Conservation (phyloP, 2,888 invertebrate species). For the Lithophane ornitopus region DNA sequence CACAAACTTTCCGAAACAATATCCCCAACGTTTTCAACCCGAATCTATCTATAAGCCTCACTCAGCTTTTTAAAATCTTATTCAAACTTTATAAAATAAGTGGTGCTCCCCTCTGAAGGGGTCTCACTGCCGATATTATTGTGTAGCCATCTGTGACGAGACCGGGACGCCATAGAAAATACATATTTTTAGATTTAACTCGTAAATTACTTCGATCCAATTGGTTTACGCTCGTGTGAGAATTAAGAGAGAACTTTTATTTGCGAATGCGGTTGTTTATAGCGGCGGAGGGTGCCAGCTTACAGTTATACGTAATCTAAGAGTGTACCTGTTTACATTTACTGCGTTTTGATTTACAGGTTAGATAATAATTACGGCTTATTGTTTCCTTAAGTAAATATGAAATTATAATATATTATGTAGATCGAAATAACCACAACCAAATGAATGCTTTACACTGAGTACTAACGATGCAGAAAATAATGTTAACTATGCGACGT, state of each 20-base stretch:
- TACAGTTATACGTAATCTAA: slow-evolving; percentile 52
- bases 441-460: slow-evolving; percentile 47
- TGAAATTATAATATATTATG: slow-evolving; percentile 15
- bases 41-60: slow-evolving; percentile 80
- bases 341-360: slow-evolving; percentile 53
- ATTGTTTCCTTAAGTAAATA: slow-evolving; percentile 53
- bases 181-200: slow-evolving; percentile 90
- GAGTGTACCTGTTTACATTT: slow-evolving; percentile 59
- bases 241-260: slow-evolving; percentile 86
- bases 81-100: slow-evolving; percentile 90
- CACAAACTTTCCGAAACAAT: slow-evolving; percentile 75
- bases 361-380: slow-evolving; percentile 45
- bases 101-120: slow-evolving; percentile 84
- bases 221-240: slow-evolving; percentile 89
- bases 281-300: slow-evolving; percentile 62
- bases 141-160: slow-evolving; percentile 90
- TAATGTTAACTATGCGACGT: slow-evolving; percentile 47
- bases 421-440: slow-evolving; percentile 29
- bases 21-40: slow-evolving; percentile 74
- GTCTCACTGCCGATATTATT: slow-evolving; percentile 84
- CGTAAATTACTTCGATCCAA: slow-evolving; percentile 89
- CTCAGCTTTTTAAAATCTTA: slow-evolving; percentile 89
- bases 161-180: slow-evolving; percentile 85
- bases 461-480: slow-evolving; percentile 54
- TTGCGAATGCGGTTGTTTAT: slow-evolving; percentile 85